Evolutionary conservation across 2,797 vertebrate genomes (phyloP), one percentile per base, ranked within the genome.

Genomic region (Schizothorax lantsangensis): DNA sequence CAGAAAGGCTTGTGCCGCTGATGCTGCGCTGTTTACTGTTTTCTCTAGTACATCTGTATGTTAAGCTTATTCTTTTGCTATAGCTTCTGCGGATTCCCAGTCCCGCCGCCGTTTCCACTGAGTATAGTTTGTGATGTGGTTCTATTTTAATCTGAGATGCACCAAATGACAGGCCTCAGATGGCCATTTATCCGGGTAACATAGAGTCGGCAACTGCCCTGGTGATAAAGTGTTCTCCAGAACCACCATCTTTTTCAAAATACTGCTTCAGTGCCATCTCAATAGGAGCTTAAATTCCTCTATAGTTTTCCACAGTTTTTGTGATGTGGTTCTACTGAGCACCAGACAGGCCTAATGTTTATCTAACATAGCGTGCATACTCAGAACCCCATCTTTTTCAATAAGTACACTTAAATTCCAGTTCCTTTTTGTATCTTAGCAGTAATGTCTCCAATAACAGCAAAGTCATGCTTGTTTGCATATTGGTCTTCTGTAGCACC

Each of bases 401-500:
- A 36, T 33, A 33, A 75, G 6, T 38, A 33, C 9, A 72, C 36
- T 11, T 38, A 30, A 81, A 71, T 78, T 64, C 73, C 9, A 40
- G 45, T 47, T 64, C 40, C 21, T 81, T n/a, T 40, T 64, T 87
- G 68, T 68, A 33, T 86, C 33, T 83, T 23, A 19, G 19, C 17
- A 38, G 45, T 4, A 36, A 15, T 52, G 10, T 26, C 33, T 77
- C 17, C 5, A 36, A 84, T 79, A 86, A 82, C 36, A 80, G 88
- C 88, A 88, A 89, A 85, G 88, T 90, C 87, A 89, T 89, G 26
- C 79, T 36, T 40, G 12, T 88, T 79, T 89, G 88, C 84, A 90
- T 72, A 36, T 81, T 21, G 74, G 62, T 38, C 52, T 47, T 82
- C n/a, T 80, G 68, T 57, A 49, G 62, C 73, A 79, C 57, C 74